A percentile compares a stretch with the other conserved stretches of the same genome.
phyloP scores from a whole-genome alignment of 2,113 vertebrate genomes.

The Onychostoma macrolepis region DNA sequence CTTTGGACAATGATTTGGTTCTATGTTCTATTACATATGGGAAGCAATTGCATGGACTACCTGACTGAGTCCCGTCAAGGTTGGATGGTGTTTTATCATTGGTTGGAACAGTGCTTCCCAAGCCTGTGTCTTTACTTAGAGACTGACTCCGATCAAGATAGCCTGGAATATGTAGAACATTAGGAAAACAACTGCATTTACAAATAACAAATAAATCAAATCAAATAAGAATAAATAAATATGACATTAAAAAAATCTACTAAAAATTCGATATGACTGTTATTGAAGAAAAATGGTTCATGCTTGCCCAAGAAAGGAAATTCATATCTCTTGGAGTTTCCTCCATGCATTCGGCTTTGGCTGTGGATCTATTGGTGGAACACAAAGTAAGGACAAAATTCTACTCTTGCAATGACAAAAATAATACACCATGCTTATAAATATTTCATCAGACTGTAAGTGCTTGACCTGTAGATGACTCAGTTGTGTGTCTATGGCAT shows the following conservation, averaged over 20 bases:
- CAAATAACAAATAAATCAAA: background rate
- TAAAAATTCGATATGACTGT: background rate
- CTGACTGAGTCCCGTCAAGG: slow-evolving; percentile 53
- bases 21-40: background rate
- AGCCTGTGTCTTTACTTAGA: slow-evolving; percentile 70
- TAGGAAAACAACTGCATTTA: background rate
- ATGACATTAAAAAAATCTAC: background rate
- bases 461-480: slow-evolving; percentile 69
- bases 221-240: background rate
- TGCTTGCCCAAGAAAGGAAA: slow-evolving; percentile 17
- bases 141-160: slow-evolving; percentile 60
- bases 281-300: background rate
- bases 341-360: slow-evolving; percentile 5
- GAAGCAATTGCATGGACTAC: background rate
- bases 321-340: background rate
- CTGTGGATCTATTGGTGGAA: slow-evolving; percentile 17
- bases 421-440: background rate
- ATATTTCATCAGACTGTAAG: background rate
- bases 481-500: slow-evolving; percentile 68
- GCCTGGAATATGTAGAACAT: slow-evolving; percentile 48
- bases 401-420: background rate
- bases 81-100: slow-evolving; percentile 61
- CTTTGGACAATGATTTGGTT: background rate
- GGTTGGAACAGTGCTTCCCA: slow-evolving; percentile 65
- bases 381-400: background rate